phyloP scores from a whole-genome alignment of 2,888 invertebrate genomes.

The Harmothoe impar region DNA sequence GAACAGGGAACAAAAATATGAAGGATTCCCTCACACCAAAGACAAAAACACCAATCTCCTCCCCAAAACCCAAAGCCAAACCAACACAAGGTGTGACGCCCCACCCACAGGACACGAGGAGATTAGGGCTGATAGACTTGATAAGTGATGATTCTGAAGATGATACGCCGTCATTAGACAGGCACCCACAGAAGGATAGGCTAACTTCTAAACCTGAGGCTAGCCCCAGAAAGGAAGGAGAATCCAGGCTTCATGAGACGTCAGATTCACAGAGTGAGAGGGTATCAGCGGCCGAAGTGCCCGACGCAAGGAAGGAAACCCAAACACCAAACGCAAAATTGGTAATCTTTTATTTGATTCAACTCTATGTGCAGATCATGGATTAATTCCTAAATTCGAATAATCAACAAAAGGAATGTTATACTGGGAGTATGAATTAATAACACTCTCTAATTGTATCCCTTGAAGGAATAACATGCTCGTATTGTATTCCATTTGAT shows the following conservation, averaged over 20 bases:
- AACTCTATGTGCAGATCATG: too few species aligned
- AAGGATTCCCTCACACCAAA: slow-evolving; percentile 9
- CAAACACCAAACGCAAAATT: background rate
- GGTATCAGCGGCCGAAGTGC: background rate
- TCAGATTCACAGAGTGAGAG: background rate
- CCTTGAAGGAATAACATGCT: too few species aligned
- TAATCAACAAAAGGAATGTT: too few species aligned
- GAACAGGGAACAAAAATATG: slow-evolving; percentile 17
- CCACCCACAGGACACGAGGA: background rate
- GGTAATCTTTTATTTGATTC: background rate
- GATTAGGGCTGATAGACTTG: background rate
- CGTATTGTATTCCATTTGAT: too few species aligned
- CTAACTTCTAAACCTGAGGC: background rate
- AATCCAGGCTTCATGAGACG: background rate
- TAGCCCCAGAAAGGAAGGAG: background rate
- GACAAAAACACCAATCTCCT: background rate
- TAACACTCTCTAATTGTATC: too few species aligned
- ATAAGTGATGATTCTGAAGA: background rate
- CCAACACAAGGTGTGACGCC: background rate
- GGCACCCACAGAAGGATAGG: background rate
- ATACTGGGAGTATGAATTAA: too few species aligned
- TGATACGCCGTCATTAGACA: background rate
- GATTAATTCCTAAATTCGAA: too few species aligned
- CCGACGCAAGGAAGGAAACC: background rate
- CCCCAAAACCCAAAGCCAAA: slow-evolving; percentile 13